These are phyloP conservation scores for Aplodontia rufa DNA, from an alignment of 2,113 vertebrate species.

Conservation along the genomic window DNA sequence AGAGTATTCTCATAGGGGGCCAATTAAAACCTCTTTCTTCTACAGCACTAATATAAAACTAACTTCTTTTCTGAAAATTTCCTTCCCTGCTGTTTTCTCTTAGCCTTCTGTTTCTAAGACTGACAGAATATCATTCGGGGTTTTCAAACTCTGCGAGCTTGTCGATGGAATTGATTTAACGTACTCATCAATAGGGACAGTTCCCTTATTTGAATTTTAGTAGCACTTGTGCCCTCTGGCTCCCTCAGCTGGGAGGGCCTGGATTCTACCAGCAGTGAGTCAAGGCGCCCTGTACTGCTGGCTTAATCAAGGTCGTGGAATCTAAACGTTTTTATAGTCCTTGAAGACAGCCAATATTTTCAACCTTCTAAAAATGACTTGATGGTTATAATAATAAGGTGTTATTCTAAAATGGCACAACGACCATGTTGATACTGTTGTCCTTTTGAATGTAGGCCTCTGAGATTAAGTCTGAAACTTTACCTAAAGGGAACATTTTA, in stretches of 20 bases:
- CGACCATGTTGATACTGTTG: background rate
- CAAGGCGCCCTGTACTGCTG: background rate
- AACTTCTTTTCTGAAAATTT: conserved; percentile 36
- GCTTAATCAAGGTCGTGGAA: conserved; percentile 49
- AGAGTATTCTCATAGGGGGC: background rate
- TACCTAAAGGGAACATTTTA: background rate
- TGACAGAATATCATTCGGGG: conserved; percentile 51
- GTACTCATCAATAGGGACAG: background rate
- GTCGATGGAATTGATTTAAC: conserved; percentile 11
- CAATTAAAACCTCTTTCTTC: conserved; percentile 46
- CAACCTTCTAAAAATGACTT: conserved; percentile 11
- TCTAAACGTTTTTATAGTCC: conserved; percentile 54
- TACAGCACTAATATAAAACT: background rate
- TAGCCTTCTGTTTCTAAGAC: background rate
- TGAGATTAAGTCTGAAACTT: background rate
- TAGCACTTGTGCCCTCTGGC: background rate
- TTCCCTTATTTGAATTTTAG: conserved; percentile 15
- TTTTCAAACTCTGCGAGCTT: conserved; percentile 36
- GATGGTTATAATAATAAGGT: background rate
- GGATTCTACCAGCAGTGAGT: background rate
- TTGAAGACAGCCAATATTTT: conserved; percentile 63
- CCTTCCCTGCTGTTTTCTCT: conserved; percentile 17
- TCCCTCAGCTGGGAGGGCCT: background rate
- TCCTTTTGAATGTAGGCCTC: background rate
- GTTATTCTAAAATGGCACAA: background rate